Percentiles rank a stretch among this genome's conserved stretches.
These are phyloP conservation scores for Fragum fragum DNA, from an alignment of 2,888 invertebrate genomes.

Conservation along the genomic window DNA sequence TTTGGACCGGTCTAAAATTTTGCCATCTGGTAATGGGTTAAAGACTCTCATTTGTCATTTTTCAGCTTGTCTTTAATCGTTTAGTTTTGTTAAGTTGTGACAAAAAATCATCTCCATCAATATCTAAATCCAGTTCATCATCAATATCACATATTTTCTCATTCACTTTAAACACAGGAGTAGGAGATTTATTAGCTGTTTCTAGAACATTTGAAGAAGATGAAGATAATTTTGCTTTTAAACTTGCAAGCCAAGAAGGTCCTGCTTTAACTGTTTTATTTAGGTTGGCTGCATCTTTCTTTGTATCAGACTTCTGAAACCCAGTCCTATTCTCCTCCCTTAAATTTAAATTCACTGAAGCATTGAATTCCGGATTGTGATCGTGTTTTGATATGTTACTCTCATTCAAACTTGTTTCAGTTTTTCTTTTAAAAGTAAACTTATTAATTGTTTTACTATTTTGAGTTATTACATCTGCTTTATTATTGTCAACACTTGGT, in stretches of 20 bases:
- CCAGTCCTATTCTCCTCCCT: too few relatives aligned
- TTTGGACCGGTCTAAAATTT: too few relatives aligned
- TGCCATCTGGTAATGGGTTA: too few relatives aligned
- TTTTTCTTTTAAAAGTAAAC: slow-evolving; percentile 22
- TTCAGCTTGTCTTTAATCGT: slow-evolving; percentile 1
- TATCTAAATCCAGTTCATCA: slow-evolving; percentile 70
- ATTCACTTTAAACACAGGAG: slow-evolving; percentile 35
- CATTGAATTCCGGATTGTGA: too few relatives aligned
- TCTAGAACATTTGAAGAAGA: slow-evolving; percentile 37
- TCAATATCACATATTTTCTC: slow-evolving; percentile 11
- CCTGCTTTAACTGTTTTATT: slow-evolving; percentile 18
- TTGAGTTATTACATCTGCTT: neutral
- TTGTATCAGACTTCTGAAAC: neutral
- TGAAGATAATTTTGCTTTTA: slow-evolving; percentile 64
- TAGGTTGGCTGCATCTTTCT: neutral
- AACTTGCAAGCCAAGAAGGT: slow-evolving; percentile 69
- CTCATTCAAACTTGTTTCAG: neutral
- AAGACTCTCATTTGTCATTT: too few relatives aligned
- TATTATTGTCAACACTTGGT: too few relatives aligned
- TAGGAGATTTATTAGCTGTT: neutral
- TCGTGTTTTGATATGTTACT: neutral
- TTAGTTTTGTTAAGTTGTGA: slow-evolving; percentile 7
- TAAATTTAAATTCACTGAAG: too few relatives aligned
- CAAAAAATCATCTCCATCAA: slow-evolving; percentile 65
- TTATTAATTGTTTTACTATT: neutral